A percentile compares a stretch with the other conserved stretches of the same genome.
phyloP scores from a whole-genome alignment of 2,888 invertebrate genomes.

The Pseudococcus longispinus region DNA sequence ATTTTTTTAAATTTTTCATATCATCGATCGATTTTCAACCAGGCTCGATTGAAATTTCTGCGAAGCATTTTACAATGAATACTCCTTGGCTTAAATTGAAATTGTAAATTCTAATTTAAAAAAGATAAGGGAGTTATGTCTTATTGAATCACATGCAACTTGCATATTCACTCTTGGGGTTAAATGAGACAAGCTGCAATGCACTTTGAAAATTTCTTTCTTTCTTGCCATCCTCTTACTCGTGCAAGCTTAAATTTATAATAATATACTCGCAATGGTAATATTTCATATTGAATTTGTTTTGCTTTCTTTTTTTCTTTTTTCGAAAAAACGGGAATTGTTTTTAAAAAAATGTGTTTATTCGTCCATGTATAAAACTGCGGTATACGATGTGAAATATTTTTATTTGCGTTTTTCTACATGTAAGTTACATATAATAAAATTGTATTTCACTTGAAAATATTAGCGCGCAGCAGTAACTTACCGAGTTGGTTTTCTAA shows the following conservation, averaged over 20 bases:
- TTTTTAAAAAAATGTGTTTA: not conserved
- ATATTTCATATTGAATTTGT: not conserved
- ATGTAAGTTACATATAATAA: not conserved
- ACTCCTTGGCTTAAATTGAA: too few relatives aligned
- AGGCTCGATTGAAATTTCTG: too few relatives aligned
- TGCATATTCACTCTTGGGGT: too few relatives aligned
- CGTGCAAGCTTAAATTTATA: not conserved
- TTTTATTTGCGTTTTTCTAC: not conserved
- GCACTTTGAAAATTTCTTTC: not conserved
- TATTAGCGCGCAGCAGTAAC: not conserved
- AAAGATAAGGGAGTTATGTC: too few relatives aligned
- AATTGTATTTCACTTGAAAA: not conserved
- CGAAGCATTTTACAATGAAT: too few relatives aligned
- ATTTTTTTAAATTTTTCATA: too few relatives aligned
- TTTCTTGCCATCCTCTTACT: not conserved
- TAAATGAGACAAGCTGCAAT: not conserved
- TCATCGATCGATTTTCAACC: too few relatives aligned
- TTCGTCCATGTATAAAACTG: not conserved
- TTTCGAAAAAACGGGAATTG: not conserved
- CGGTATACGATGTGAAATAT: not conserved
- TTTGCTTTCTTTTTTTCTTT: too few relatives aligned
- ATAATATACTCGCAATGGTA: not conserved
- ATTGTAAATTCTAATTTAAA: too few relatives aligned
- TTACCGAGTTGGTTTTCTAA: not conserved
- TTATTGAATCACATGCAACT: too few relatives aligned